Percentiles rank a stretch among this genome's conserved stretches.
These are phyloP conservation scores for Heliconius ismenius DNA, from an alignment of 2,888 invertebrate genomes.

Conservation along the genomic window DNA sequence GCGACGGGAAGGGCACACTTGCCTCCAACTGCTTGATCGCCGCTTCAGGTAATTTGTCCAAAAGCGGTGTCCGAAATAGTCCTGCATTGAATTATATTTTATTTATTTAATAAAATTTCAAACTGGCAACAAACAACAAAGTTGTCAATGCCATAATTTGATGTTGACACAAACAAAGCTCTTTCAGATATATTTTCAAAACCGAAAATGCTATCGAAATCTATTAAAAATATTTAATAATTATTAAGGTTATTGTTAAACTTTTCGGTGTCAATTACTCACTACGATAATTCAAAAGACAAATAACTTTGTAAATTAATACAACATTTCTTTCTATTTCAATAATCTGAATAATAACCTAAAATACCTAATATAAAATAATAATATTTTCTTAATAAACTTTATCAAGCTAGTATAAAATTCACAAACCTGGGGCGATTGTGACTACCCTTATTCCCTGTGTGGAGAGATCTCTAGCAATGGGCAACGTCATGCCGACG, in stretches of 20 bases:
- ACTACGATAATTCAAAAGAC: too few species aligned
- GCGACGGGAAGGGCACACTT: constrained; percentile 78
- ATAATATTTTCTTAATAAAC: neutral
- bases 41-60: constrained; percentile 74
- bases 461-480: constrained; percentile 93
- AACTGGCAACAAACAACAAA: neutral
- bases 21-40: constrained; percentile 74
- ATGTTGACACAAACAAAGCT: neutral
- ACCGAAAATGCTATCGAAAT: neutral
- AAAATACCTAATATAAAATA: too few species aligned
- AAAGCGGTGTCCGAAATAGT: constrained; percentile 81
- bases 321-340: too few species aligned
- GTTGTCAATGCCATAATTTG: neutral
- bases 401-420: neutral
- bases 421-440: constrained; percentile 87
- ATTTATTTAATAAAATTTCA: neutral
- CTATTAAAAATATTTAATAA: neutral
- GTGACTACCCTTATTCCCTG: constrained; percentile 91
- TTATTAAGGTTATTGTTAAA: neutral
- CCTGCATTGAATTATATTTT: constrained; percentile 55
- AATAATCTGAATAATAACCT: neutral
- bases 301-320: too few species aligned
- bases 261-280: too few species aligned
- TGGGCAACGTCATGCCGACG: constrained; percentile 96
- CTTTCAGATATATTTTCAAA: neutral